These are phyloP conservation scores for Malacoraja senta DNA, from an alignment of 2,797 vertebrate genomes.

Conservation along the genomic window DNA sequence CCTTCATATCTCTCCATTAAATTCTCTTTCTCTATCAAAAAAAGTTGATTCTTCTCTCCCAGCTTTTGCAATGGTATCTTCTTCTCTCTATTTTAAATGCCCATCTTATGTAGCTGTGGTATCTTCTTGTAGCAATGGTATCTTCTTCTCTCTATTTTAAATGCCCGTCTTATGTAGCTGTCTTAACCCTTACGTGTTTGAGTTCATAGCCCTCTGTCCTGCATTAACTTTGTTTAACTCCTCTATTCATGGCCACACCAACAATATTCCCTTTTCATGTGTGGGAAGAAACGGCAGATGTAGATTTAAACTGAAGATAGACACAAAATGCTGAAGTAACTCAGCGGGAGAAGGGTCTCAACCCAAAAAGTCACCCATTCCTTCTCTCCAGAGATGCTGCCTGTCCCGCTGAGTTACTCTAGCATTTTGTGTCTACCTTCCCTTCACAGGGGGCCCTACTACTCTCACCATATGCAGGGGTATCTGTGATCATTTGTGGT, in stretches of 20 bases:
- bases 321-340: too few species aligned
- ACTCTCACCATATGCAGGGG: not conserved
- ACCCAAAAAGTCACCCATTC: too few species aligned
- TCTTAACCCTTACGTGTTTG: not conserved
- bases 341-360: too few species aligned
- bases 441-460: not conserved
- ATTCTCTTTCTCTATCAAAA: not conserved
- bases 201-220: not conserved
- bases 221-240: not conserved
- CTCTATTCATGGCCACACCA: not conserved
- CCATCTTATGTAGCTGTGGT: not conserved
- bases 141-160: not conserved
- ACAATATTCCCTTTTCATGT: not conserved
- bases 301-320: too few species aligned
- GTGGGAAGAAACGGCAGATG: too few species aligned
- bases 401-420: too few species aligned
- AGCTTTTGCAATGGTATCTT: not conserved
- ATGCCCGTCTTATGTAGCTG: not conserved
- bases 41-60: not conserved
- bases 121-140: too few species aligned
- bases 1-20: not conserved
- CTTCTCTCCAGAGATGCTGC: too few species aligned
- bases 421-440: too few species aligned
- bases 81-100: not conserved
- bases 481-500: not conserved